Base-by-base conservation (phyloP, 2,113 vertebrate genomes). In the Leiothrix lutea region DNA sequence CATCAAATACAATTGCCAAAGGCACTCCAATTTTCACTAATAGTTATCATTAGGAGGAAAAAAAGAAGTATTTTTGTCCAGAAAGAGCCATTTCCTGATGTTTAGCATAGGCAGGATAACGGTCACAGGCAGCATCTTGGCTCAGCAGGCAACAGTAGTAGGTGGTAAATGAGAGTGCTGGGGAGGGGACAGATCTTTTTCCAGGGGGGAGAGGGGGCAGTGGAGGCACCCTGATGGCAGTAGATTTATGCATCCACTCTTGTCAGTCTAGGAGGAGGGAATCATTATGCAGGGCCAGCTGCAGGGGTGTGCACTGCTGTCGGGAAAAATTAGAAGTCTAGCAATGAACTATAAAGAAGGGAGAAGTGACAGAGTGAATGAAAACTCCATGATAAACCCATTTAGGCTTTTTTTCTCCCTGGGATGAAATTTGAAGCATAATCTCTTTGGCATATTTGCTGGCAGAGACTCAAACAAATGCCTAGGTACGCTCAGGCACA, bases 261-360 rank as follows among this genome's bases (percentile, higher is more conserved):
- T 57, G 90, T 82, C 88, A 91, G 84, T 91, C 81, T 80, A 80
- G 57, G 79, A 88, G 84, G 89, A 92, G 80, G 93, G 84, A 84
- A 94, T 96, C 88, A 96, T 96, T 96, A 94, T 86, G 81, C 95
- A 94, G 72, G 73, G 83, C 92, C 96, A 96, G 95, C 97, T 96
- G 96, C 94, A 96, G 89, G 95, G 87, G 73, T 97, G 89, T 93
- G 81, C 2, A 3, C 74, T 95, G 95, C 90, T 95, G 94, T 96
- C 93, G 45, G 89, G 85, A 94, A 96, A 97, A 96, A 97, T 97
- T 96, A 97, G 93, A 92, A 94, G 89, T 8, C 91, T 93, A 88
- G 94, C 84, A 90, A 93, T 74, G 84, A 90, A 85, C 94, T 92
- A 94, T 92, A 88, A 93, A 95, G 92, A 95, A 82, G 40, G 44